Conservation (phyloP, 2,113 vertebrate genomes). For the Salvelinus namaycush region DNA sequence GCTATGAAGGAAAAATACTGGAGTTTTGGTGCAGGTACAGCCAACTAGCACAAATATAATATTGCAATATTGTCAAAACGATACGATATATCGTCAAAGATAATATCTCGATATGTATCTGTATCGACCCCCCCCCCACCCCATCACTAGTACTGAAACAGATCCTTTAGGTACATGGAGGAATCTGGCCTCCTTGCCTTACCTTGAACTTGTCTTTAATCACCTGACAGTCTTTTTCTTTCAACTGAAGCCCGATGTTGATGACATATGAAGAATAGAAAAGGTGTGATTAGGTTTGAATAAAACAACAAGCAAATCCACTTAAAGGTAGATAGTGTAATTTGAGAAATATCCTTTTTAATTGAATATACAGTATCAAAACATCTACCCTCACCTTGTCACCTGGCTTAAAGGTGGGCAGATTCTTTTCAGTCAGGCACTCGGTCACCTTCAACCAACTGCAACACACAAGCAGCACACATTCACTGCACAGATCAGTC, state of each 20-base stretch:
- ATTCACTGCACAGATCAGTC: background rate
- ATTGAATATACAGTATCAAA: no score
- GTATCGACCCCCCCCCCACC: no score
- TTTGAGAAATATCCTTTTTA: no score
- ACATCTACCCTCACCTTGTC: conserved; percentile 72
- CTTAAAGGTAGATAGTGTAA: no score
- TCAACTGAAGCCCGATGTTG: conserved; percentile 65
- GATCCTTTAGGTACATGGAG: no score
- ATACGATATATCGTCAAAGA: no score
- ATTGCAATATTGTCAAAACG: no score
- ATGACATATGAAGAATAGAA: conserved; percentile 30
- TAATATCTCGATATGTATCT: no score
- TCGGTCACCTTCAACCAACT: conserved; percentile 84
- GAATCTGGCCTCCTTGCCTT: background rate
- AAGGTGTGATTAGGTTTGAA: background rate
- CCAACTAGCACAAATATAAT: no score
- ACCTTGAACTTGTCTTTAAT: conserved; percentile 87
- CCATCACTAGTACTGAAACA: background rate
- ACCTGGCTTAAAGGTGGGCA: conserved; percentile 77
- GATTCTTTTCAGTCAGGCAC: conserved; percentile 74
- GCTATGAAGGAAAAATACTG: no score
- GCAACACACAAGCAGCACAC: background rate
- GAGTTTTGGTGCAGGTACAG: no score
- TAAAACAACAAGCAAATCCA: background rate
- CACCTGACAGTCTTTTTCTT: conserved; percentile 83